phyloP scores from a whole-genome alignment of 2,113 vertebrate species.

The Nothoprocta pentlandii region DNA sequence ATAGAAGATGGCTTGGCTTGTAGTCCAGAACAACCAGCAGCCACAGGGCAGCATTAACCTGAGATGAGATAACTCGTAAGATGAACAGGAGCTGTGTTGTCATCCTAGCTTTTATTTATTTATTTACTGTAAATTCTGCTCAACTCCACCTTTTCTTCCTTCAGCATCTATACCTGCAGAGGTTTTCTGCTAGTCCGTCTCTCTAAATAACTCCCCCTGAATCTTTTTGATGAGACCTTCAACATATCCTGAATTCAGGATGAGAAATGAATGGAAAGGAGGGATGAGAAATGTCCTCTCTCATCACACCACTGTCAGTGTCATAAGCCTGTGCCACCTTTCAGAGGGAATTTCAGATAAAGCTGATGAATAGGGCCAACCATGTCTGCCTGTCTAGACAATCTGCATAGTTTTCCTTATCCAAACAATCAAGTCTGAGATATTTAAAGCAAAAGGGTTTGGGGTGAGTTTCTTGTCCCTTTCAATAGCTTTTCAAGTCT shows the following conservation, averaged over 20 bases:
- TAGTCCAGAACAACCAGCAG: not conserved
- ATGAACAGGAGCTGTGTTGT: not conserved
- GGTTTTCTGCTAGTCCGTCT: not conserved
- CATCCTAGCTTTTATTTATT: not conserved
- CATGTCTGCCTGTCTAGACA: conserved; percentile 30
- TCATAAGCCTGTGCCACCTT: not conserved
- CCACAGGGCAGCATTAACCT: not conserved
- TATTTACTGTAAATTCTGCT: not conserved
- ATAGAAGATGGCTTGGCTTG: not conserved
- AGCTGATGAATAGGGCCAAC: not conserved
- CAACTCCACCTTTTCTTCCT: not conserved
- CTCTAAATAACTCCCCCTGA: not conserved
- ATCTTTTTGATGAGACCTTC: not conserved
- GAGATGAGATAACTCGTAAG: not conserved
- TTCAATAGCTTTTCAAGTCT: conserved; percentile 52
- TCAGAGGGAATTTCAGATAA: not conserved
- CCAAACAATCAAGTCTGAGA: conserved; percentile 21
- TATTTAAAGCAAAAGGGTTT: not conserved
- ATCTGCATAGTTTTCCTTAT: conserved; percentile 28
- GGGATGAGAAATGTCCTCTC: conserved; percentile 8
- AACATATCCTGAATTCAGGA: not conserved
- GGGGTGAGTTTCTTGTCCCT: not conserved
- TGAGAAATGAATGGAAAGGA: not conserved
- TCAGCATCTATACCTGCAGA: not conserved
- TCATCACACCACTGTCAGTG: not conserved